A percentile compares a stretch with the other conserved stretches of the same genome.
Conservation (phyloP, 2,797 vertebrate species). For the Setipinna tenuifilis region DNA sequence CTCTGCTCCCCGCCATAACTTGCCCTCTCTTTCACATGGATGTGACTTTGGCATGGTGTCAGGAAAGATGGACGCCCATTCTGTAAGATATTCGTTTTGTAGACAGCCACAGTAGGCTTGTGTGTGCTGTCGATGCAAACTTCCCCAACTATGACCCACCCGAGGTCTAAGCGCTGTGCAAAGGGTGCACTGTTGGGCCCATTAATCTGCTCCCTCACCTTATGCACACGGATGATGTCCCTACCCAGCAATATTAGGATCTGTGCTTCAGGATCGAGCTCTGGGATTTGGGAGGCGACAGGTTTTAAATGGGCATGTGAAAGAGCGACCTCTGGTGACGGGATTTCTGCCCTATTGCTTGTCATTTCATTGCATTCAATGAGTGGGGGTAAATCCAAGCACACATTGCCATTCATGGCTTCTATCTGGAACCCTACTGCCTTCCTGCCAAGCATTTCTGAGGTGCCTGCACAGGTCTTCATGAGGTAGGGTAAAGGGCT, state of each 20-base stretch:
- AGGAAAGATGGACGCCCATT: conserved; percentile 29
- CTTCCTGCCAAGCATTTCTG: too few species aligned
- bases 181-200: conserved; percentile 38
- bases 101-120: conserved; percentile 12
- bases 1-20: conserved; percentile 23
- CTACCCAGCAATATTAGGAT: conserved; percentile 46
- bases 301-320: too few species aligned
- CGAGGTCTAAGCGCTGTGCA: conserved; percentile 37
- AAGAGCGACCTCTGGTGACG: too few species aligned
- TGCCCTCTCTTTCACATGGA: conserved; percentile 35
- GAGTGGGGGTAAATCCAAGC: too few species aligned
- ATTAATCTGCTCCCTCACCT: too few species aligned
- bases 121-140: conserved; percentile 23
- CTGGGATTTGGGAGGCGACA: too few species aligned
- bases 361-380: too few species aligned
- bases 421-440: too few species aligned
- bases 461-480: too few species aligned
- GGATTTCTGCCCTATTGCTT: too few species aligned
- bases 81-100: conserved; percentile 27
- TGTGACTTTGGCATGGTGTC: conserved; percentile 27
- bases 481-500: too few species aligned
- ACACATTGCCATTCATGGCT: too few species aligned
- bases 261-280: conserved; percentile 45
- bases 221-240: conserved; percentile 50
- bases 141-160: conserved; percentile 33